These are phyloP conservation scores for Rynchops niger DNA, from an alignment of 2,113 vertebrate species.

Conservation along the genomic window DNA sequence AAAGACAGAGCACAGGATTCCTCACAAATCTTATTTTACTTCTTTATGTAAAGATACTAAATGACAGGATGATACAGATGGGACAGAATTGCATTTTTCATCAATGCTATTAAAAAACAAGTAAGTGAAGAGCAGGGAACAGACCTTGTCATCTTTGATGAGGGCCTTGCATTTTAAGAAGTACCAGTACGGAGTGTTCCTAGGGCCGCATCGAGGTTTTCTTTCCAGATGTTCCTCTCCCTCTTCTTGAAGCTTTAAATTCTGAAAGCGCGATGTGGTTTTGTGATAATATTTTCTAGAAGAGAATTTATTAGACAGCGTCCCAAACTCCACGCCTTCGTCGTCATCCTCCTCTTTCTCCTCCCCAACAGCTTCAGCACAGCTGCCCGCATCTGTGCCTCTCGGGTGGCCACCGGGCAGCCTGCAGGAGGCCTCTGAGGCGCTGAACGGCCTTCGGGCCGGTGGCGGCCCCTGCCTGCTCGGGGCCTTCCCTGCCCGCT, in stretches of 20 bases:
- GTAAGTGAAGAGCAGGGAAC: not conserved
- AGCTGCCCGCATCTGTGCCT: not conserved
- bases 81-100: too few relatives aligned
- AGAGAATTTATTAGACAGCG: conserved; percentile 63
- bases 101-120: accelerated
- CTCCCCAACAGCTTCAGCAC: not conserved
- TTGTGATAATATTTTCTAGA: conserved; percentile 81
- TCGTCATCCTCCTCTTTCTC: not conserved
- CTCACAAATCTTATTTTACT: not conserved
- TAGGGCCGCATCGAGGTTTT: conserved; percentile 31
- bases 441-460: not conserved
- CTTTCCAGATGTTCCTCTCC: conserved; percentile 44
- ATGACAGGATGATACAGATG: accelerated
- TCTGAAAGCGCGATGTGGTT: conserved; percentile 59
- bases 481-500: not conserved
- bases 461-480: not conserved
- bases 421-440: not conserved
- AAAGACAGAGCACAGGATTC: not conserved
- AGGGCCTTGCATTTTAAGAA: conserved; percentile 88
- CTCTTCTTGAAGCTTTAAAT: conserved; percentile 51
- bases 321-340: conserved; percentile 73
- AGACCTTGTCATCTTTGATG: conserved; percentile 86
- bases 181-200: conserved; percentile 90
- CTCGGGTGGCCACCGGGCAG: not conserved
- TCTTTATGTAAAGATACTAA: not conserved